Percentiles rank a stretch among this genome's conserved stretches.
phyloP scores from a whole-genome alignment of 2,888 invertebrate genomes.

The Drosophila histrio region DNA sequence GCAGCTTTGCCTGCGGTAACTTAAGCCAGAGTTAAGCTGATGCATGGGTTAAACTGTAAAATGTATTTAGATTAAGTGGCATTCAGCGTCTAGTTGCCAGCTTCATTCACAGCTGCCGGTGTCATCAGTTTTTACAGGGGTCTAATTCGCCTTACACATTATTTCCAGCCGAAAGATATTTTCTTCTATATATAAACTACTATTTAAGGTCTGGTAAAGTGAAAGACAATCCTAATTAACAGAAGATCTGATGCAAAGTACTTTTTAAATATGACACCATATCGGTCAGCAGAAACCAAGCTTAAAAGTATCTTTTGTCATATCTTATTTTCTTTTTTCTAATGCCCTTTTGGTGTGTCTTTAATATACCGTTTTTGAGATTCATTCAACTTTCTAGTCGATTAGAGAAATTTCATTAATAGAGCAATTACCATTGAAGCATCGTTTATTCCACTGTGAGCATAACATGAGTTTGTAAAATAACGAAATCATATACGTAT shows the following conservation, averaged over 20 bases:
- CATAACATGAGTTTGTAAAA: conserved; percentile 32
- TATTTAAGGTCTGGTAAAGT: not conserved
- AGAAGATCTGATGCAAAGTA: not conserved
- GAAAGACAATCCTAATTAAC: not conserved
- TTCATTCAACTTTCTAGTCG: not conserved
- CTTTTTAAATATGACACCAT: not conserved
- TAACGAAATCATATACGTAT: conserved; percentile 9
- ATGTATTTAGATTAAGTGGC: conserved; percentile 77
- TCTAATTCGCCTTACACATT: conserved; percentile 26
- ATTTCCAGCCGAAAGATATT: conserved; percentile 18
- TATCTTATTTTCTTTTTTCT: not conserved
- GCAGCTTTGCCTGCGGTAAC: conserved; percentile 53
- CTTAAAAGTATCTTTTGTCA: not conserved
- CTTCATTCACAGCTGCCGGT: conserved; percentile 26
- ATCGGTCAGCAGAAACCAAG: not conserved
- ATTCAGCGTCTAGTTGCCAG: conserved; percentile 43
- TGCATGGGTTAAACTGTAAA: conserved; percentile 77
- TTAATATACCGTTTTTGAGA: not conserved
- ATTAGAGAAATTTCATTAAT: conserved; percentile 22
- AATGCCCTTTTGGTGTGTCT: not conserved
- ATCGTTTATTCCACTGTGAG: conserved; percentile 38
- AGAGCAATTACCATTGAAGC: conserved; percentile 40
- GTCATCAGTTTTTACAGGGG: conserved; percentile 29
- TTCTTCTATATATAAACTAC: conserved; percentile 9
- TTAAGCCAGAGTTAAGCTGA: conserved; percentile 73